Base-by-base conservation (phyloP, 2,113 vertebrate species). In the Globicephala melas region DNA sequence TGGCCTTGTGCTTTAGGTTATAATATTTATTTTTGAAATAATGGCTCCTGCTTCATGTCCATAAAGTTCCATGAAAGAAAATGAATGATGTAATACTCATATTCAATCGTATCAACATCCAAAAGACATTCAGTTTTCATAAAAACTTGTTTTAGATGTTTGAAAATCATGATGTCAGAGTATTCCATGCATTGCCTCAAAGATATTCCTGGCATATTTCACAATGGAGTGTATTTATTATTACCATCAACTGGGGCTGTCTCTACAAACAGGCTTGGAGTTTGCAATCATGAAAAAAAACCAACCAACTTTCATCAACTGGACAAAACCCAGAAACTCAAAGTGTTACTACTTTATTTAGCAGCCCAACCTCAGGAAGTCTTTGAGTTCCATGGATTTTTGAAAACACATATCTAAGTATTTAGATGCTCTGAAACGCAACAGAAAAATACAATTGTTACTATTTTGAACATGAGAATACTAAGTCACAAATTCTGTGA, bases 1-100 rank as follows among this genome's bases (percentile, higher is more conserved):
- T 55, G 17, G 50, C 3, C 71, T 62, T 73, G 15, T 67, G 71
- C 36, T 96, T 88, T 44, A 91, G 55, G 36, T 88, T 67, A 10
- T 60, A 83, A 80, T 44, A 91, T 50, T 91, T 89, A 33, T 62
- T 91, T 96, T 62, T 86, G 41, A 91, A 97, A 89, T 63, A 77
- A 50, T 38, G 55, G 23, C 6, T 89, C 26, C 73, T 94, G 73
- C 11, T 89, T 87, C 71, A 53, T 77, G 67, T 96, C 58, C 2
- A 36, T 79, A 68, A 84, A 89, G 31, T n/a, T 31, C 9, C 7
- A 50, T 79, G 79, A 81, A 96, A 94, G 81, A 84, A 58, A 90
- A 55, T 11, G 3, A 20, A 58, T 89, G 77, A 73, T 55, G 8
- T 47, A 84, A 89, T 55, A 23, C 26, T 94, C 76, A 79, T 10